Evolutionary conservation across 2,113 vertebrate genomes (phyloP).

Genomic region (Strix aluco): DNA sequence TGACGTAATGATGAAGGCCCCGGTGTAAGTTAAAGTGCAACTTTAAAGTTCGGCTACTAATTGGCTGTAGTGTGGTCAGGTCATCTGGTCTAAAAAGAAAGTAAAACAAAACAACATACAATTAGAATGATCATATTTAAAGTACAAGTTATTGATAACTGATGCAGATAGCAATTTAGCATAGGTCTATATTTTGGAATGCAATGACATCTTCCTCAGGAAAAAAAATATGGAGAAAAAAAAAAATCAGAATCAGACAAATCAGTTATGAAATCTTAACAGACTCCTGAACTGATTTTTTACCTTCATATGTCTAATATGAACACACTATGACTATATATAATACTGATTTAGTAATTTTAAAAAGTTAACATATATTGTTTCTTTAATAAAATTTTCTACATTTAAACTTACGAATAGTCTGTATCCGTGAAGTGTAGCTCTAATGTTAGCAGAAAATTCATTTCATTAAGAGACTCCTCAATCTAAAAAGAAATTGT

Average conservation of each 20-base stretch:
- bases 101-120: background rate
- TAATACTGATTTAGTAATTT: background rate
- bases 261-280: background rate
- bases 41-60: conserved; percentile 93
- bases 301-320: background rate
- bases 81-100: conserved; percentile 85
- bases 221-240: background rate
- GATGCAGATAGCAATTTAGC: background rate
- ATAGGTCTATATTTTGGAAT: background rate
- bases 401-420: conserved; percentile 89
- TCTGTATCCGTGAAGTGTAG: conserved; percentile 97
- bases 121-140: background rate
- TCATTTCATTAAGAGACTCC: conserved; percentile 93
- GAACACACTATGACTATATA: background rate
- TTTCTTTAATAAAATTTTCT: background rate
- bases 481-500: conserved; percentile 86
- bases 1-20: conserved; percentile 97
- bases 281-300: background rate
- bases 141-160: background rate
- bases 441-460: conserved; percentile 93
- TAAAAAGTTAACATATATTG: background rate
- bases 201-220: background rate
- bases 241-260: background rate
- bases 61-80: conserved; percentile 88
- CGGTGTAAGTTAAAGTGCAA: conserved; percentile 94